Base-by-base conservation (phyloP, 2,113 vertebrate genomes). In the Oplegnathus fasciatus region DNA sequence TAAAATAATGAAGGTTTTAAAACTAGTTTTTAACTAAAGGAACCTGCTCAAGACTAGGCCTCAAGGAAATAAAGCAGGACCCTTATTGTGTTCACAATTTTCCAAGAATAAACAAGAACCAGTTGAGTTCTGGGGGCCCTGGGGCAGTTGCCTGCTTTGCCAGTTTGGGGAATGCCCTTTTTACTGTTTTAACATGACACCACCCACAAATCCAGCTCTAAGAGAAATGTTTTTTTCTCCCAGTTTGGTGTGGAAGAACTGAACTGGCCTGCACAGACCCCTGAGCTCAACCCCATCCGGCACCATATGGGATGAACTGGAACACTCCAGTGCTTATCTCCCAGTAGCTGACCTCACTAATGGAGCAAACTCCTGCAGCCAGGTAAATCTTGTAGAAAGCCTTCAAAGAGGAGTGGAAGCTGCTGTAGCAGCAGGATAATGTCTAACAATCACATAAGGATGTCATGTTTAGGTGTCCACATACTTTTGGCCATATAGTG, bases 401-500 rank as follows among this genome's bases (percentile, higher is more conserved):
- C 57, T 60, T 60, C 13, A 26, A 24, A 26, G 46, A 15, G 1
- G 0, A n/a, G 6, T 18, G 5, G 7, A n/a, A 4, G 11, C 28
- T 48, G 17, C 9, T 24, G 2, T 1, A 62, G 20, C 7, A 61
- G 28, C 42, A 26, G 6, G 18, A 26, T 6, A 11, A n/a, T 9
- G 11, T 0, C 3, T 9, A 52, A 18, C 2, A n/a, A 17, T 6
- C 61, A 2, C 0, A 66, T 10, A 0, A 9, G 32, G 15, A 1
- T 42, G 24, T 30, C 2, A 37, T 40, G 28, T 42, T 52, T 6
- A 17, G 3, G 1, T 82, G 83, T 88, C 74, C 78, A 66, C 24
- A 82, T 65, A 82, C 69, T 85, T 85, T 60, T 74, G 80, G 34
- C 37, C 34, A 71, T 22, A 17, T 22, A n/a, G 17, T 61, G 78